Evolutionary conservation across 1,140 invertebrate genomes (phyloP).

Genomic region (Orchestia grillus): DNA sequence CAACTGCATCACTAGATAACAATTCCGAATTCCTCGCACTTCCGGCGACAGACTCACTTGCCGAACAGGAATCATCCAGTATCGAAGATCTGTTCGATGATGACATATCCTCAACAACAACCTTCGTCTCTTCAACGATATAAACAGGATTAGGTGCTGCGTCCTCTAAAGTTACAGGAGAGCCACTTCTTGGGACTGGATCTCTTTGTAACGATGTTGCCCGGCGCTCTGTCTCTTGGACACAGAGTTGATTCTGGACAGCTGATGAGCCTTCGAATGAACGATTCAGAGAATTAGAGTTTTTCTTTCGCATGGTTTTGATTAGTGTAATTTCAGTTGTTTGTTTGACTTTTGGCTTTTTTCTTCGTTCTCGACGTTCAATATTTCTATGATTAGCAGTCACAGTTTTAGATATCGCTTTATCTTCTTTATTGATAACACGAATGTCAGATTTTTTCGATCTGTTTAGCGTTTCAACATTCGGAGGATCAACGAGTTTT

Average conservation of each 20-base stretch:
- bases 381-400: not conserved
- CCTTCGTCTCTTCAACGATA: conserved; percentile 14
- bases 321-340: conserved; percentile 14
- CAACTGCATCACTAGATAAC: not conserved
- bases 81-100: not conserved
- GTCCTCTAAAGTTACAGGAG: not conserved
- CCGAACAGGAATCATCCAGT: conserved; percentile 4
- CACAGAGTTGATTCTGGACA: not conserved
- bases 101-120: conserved; percentile 12
- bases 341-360: conserved; percentile 30
- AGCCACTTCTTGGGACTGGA: not conserved
- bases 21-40: conserved; percentile 2
- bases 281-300: not conserved
- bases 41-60: conserved; percentile 29
- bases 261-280: not conserved
- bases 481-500: conserved; percentile 17
- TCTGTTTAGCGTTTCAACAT: conserved; percentile 3
- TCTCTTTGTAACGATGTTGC: conserved; percentile 26
- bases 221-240: not conserved
- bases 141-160: not conserved
- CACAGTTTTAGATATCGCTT: not conserved
- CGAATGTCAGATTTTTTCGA: conserved; percentile 32
- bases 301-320: conserved; percentile 42
- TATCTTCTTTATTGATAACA: conserved; percentile 32
- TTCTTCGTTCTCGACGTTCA: conserved; percentile 29